Percentiles rank a stretch among this genome's conserved stretches.
Evolutionary conservation across 2,113 vertebrate genomes (phyloP).

Genomic region (Oncorhynchus nerka): DNA sequence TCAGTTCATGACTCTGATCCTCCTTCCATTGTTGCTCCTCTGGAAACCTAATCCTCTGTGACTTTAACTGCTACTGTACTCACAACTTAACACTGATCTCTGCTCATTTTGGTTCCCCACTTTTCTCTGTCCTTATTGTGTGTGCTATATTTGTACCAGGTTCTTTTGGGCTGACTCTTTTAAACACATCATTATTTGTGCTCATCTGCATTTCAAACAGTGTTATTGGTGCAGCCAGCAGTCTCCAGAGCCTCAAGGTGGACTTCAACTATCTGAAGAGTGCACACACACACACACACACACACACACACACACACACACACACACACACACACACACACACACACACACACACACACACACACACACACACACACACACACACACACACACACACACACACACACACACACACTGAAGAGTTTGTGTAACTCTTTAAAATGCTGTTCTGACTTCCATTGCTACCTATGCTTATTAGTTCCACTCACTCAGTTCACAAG

Average conservation of each 20-base stretch:
- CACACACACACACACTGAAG: no score
- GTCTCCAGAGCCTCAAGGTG: slow-evolving; percentile 10
- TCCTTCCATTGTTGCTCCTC: neutral
- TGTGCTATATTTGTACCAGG: slow-evolving; percentile 8
- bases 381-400: no score
- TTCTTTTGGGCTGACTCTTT: slow-evolving; percentile 23
- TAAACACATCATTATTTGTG: slow-evolving; percentile 42
- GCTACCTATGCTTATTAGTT: slow-evolving; percentile 9
- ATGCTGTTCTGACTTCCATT: slow-evolving; percentile 21
- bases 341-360: no score
- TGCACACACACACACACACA: no score
- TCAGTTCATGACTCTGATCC: neutral
- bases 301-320: no score
- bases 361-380: no score
- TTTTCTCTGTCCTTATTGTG: neutral
- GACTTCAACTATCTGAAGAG: no score
- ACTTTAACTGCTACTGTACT: neutral
- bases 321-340: no score
- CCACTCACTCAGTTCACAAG: slow-evolving; percentile 2
- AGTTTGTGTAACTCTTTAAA: slow-evolving; percentile 15
- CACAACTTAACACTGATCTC: neutral
- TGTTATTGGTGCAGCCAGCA: slow-evolving; percentile 19
- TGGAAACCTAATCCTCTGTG: neutral
- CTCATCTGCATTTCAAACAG: slow-evolving; percentile 55
- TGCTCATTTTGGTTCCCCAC: neutral